phyloP scores from a whole-genome alignment of 2,113 vertebrate genomes.

The Hystrix brachyura region DNA sequence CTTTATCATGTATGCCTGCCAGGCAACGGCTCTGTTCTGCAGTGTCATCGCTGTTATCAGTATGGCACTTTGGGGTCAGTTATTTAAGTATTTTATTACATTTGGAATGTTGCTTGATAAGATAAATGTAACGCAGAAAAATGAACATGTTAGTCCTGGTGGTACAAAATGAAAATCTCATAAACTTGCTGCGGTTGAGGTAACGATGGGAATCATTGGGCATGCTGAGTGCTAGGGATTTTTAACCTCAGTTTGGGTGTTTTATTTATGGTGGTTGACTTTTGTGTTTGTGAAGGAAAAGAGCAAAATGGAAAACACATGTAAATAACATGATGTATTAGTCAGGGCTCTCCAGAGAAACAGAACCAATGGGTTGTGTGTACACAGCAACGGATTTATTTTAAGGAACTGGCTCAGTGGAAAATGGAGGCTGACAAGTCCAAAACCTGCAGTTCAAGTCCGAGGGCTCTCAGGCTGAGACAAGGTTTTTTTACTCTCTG shows the following conservation, averaged over 20 bases:
- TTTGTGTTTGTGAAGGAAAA: slow-evolving; percentile 8
- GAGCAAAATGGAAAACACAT: neutral
- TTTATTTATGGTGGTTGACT: neutral
- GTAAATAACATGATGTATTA: neutral
- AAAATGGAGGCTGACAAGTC: neutral
- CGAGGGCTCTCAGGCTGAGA: neutral
- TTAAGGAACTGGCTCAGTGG: neutral
- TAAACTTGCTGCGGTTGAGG: neutral
- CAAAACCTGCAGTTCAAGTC: neutral
- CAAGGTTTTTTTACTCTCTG: neutral
- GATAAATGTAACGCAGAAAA: neutral
- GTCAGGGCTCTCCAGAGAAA: neutral
- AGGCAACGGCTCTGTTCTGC: neutral
- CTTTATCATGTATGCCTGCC: neutral
- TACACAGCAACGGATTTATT: neutral
- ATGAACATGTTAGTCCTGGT: neutral
- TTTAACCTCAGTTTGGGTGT: neutral
- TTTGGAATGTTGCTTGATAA: neutral
- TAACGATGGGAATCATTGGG: neutral
- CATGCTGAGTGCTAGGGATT: neutral
- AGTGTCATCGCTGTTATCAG: neutral
- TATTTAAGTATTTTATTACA: slow-evolving; percentile 14
- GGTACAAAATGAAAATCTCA: neutral
- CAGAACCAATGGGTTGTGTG: neutral
- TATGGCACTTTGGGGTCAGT: neutral